Evolutionary conservation across 2,888 invertebrate species (phyloP).

Genomic region (Capitulum mitella): DNA sequence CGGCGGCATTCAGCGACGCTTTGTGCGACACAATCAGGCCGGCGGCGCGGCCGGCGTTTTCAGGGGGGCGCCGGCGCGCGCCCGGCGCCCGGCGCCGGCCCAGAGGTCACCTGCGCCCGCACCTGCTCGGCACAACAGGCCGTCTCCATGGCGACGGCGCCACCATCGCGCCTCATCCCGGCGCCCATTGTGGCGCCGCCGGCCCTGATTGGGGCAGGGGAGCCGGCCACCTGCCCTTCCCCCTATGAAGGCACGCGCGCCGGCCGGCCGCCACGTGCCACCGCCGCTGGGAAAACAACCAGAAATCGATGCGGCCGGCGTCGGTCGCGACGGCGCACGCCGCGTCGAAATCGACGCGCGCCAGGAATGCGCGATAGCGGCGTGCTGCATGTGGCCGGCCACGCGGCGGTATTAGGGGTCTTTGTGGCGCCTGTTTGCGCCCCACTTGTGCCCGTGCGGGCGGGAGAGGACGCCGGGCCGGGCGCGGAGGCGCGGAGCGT

Average conservation of each 20-base stretch:
- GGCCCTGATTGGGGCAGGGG: slow-evolving; percentile 16
- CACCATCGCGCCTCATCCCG: background rate
- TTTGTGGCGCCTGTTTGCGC: slow-evolving; percentile 6
- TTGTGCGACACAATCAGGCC: background rate
- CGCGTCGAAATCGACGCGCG: background rate
- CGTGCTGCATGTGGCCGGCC: background rate
- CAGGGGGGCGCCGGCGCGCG: background rate
- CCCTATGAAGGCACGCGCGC: slow-evolving; percentile 10
- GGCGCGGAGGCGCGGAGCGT: too few relatives aligned
- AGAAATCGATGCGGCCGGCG: slow-evolving; percentile 5
- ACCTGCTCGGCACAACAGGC: background rate
- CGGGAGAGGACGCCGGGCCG: too few relatives aligned
- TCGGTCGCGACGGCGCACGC: background rate
- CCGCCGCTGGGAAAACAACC: background rate
- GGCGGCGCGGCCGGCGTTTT: background rate
- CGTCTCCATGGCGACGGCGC: background rate
- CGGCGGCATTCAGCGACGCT: background rate
- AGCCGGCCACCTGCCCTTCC: background rate
- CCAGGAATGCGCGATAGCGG: background rate
- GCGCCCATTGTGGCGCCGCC: background rate
- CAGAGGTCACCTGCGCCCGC: background rate
- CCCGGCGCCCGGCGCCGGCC: background rate
- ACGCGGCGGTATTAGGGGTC: background rate
- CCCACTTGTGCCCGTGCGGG: background rate
- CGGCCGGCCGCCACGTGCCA: background rate